A percentile compares a stretch with the other conserved stretches of the same genome.
These are phyloP conservation scores for Theristicus caerulescens DNA, from an alignment of 2,113 vertebrate genomes.

Conservation along the genomic window DNA sequence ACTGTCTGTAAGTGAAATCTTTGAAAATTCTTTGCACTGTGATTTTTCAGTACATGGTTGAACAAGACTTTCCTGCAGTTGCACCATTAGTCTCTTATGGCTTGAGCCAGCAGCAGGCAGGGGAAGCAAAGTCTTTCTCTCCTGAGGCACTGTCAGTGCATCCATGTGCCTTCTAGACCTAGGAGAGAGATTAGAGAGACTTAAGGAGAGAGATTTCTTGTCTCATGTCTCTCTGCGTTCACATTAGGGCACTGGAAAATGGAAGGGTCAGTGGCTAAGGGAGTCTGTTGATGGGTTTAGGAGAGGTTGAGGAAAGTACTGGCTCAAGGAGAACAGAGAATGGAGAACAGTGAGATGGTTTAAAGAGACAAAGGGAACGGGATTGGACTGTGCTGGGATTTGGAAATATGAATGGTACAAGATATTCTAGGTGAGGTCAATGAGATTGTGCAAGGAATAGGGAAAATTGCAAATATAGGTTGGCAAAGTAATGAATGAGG, in stretches of 20 bases:
- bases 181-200: background rate
- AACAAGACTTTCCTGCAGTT: background rate
- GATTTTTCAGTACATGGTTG: background rate
- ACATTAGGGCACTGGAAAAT: background rate
- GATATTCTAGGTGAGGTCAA: background rate
- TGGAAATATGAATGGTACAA: background rate
- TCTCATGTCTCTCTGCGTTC: background rate
- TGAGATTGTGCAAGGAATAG: background rate
- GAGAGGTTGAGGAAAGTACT: background rate
- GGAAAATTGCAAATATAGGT: background rate
- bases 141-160: background rate
- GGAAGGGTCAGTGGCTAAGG: background rate
- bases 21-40: background rate
- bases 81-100: background rate
- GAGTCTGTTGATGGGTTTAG: background rate
- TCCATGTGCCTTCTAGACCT: background rate
- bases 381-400: background rate
- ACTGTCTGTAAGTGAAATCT: background rate
- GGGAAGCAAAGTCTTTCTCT: background rate
- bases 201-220: background rate
- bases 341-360: background rate
- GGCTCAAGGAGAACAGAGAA: background rate
- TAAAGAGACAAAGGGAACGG: background rate
- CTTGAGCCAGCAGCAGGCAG: background rate
- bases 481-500: background rate